Percentiles rank a stretch among this genome's conserved stretches.
Conservation (phyloP, 2,888 invertebrate genomes). For the Hypena proboscidalis region DNA sequence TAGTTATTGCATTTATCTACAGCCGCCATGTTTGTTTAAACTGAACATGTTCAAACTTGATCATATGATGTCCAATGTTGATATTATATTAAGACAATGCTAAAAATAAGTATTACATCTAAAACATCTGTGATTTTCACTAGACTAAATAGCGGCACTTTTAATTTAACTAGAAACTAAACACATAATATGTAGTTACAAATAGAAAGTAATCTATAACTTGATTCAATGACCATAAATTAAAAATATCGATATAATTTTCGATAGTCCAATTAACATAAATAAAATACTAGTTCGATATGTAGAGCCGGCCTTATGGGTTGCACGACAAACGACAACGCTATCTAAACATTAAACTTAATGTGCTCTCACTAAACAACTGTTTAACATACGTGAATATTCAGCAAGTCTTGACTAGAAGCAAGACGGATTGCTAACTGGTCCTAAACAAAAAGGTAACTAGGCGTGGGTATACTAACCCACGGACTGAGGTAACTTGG, state of each 20-base stretch:
- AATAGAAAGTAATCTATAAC: constrained; percentile 25
- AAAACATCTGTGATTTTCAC: no score
- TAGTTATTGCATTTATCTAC: no score
- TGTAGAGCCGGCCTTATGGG: constrained; percentile 34
- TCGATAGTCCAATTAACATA: constrained; percentile 19
- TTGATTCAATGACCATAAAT: constrained; percentile 22
- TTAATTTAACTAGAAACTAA: no score
- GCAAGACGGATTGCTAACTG: constrained; percentile 61
- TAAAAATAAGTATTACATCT: no score
- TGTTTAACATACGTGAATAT: constrained; percentile 72
- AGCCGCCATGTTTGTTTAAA: no score
- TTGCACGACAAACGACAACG: constrained; percentile 34
- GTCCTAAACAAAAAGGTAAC: constrained; percentile 66
- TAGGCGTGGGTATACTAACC: constrained; percentile 70
- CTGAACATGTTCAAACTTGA: no score
- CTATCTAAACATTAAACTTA: constrained; percentile 50
- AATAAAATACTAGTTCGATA: constrained; percentile 17
- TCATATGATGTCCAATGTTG: no score
- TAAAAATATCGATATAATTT: constrained; percentile 14
- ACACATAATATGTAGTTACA: constrained; percentile 9
- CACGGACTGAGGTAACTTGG: constrained; percentile 66
- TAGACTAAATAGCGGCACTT: no score
- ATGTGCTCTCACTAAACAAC: constrained; percentile 52
- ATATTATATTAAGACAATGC: no score
- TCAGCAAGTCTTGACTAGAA: constrained; percentile 60